Base-by-base conservation (phyloP, 1,140 invertebrate genomes). In the Adoxophyes honmai region DNA sequence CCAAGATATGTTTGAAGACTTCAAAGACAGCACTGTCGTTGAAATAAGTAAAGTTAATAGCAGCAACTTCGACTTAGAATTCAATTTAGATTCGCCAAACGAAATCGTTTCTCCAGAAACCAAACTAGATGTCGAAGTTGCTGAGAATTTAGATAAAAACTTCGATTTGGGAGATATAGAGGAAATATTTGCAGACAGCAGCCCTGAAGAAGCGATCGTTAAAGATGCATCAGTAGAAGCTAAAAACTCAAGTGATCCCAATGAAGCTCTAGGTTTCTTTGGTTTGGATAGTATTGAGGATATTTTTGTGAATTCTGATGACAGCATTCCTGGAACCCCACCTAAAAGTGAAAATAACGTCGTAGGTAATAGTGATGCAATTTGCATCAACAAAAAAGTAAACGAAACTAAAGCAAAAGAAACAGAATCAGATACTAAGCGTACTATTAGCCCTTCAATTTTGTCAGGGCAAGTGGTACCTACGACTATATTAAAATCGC, bases 241-340 rank as follows among this genome's bases (percentile, higher is more conserved):
- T 39, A 58, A 70, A 52, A 61, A 68, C 34, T 53, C 42, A 0
- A 57, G 52, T 34, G 64, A 70, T 42, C 65, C 68, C 0, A 69
- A 85, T 58, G 70, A 83, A 63, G 64, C 66, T 36, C 64, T 87
- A 60, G 66, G 72, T 44, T 86, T 83, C 64, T 89, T 89, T 57
- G 85, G 83, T 11, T 62, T 90, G 34, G 75, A 81, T 28, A 81
- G 76, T 59, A 67, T 90, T 35, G 85, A 89, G 35, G 89, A 90
- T 57, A 85, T 89, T 56, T 89, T 89, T 66, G 81, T 68, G 44
- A 79, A 88, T 60, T 69, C 66, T 11, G 72, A 79, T 59, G 78
- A 81, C 55, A 66, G 54, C 21, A 38, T 60, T 28, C 62, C 68
- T 11, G 51, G 64, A 39, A 62, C 62, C 7, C 38, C 44, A 10